Conservation (phyloP, 2,888 invertebrate species). For the Timandra comae region DNA sequence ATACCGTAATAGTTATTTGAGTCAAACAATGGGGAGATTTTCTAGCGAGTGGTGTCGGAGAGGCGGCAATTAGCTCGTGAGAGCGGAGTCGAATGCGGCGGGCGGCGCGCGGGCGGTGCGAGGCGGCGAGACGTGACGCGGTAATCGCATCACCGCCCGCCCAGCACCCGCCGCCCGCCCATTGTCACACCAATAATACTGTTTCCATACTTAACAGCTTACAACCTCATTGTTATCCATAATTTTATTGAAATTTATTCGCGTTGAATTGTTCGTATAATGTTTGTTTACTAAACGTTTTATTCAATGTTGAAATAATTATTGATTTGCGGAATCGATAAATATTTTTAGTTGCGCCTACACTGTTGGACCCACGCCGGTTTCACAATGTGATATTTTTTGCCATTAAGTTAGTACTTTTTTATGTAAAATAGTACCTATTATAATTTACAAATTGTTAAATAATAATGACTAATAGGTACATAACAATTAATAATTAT, state of each 20-base stretch:
- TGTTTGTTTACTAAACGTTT: constrained; percentile 8
- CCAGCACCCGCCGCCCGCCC: constrained; percentile 53
- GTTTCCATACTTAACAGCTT: constrained; percentile 52
- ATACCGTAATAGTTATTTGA: constrained; percentile 72
- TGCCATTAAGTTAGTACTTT: background rate
- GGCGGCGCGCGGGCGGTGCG: constrained; percentile 6
- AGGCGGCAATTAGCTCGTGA: constrained; percentile 70
- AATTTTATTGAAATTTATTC: constrained; percentile 16
- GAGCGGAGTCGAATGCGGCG: constrained; percentile 48
- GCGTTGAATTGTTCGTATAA: constrained; percentile 20
- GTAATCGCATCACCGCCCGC: too few relatives aligned
- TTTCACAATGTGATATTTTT: background rate
- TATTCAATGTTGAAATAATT: too few relatives aligned
- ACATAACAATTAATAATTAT: too few relatives aligned
- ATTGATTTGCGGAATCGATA: too few relatives aligned
- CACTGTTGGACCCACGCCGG: too few relatives aligned
- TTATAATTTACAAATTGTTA: background rate
- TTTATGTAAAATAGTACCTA: background rate
- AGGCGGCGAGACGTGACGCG: too few relatives aligned
- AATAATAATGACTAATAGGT: too few relatives aligned
- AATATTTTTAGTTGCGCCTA: too few relatives aligned
- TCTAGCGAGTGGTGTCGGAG: constrained; percentile 61
- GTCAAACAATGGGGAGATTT: constrained; percentile 65
- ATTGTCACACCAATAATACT: constrained; percentile 64
- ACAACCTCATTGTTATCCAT: constrained; percentile 31